These are phyloP conservation scores for Whitmania pigra DNA, from an alignment of 1,140 invertebrate genomes.

Conservation along the genomic window DNA sequence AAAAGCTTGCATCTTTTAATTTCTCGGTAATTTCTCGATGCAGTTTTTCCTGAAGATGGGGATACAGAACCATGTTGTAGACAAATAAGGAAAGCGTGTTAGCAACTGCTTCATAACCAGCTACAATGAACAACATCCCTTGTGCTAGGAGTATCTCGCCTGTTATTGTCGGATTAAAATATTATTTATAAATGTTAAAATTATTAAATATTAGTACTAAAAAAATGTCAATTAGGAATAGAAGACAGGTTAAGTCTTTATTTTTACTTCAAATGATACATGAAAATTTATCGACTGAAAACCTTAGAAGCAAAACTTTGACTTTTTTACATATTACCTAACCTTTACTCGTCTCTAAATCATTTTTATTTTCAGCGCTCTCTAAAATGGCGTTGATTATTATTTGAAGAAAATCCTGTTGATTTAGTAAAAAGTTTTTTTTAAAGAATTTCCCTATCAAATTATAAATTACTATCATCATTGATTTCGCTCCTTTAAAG, in stretches of 20 bases:
- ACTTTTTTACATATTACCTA: no score
- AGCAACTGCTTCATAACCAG: slow-evolving; percentile 28
- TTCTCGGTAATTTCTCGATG: slow-evolving; percentile 24
- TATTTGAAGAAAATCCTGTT: background rate
- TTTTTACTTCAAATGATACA: no score
- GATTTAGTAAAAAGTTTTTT: background rate
- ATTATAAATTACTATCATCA: no score
- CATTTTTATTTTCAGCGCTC: background rate
- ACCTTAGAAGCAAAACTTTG: no score
- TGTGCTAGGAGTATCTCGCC: slow-evolving; percentile 30
- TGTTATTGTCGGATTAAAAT: background rate
- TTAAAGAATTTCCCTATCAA: no score
- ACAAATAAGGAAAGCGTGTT: slow-evolving; percentile 28
- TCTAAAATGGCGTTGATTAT: background rate
- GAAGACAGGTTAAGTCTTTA: no score
- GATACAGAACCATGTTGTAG: slow-evolving; percentile 30
- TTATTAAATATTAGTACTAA: no score
- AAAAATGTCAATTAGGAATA: no score
- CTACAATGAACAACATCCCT: slow-evolving; percentile 28
- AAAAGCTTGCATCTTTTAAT: background rate
- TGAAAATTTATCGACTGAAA: no score
- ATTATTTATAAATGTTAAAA: no score
- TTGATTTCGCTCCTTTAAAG: no score
- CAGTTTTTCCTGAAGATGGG: slow-evolving; percentile 25
- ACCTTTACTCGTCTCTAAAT: background rate